Evolutionary conservation across 2,113 vertebrate genomes (phyloP).

Genomic region (Myanophis thanlyinensis): DNA sequence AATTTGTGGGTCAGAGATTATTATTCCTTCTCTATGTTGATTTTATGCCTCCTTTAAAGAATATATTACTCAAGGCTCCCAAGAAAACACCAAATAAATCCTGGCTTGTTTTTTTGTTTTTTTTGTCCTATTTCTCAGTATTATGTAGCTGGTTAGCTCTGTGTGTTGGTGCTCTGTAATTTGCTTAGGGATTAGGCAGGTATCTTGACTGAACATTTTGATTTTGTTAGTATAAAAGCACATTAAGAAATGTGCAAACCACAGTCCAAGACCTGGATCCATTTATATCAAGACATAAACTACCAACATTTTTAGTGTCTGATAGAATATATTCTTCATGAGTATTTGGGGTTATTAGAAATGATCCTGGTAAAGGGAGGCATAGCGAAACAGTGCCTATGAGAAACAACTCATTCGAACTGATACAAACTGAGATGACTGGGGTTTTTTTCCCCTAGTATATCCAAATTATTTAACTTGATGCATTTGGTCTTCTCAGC

Average conservation of each 20-base stretch:
- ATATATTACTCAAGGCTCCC: neutral
- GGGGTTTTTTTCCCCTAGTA: neutral
- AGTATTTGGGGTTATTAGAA: neutral
- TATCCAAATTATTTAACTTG: neutral
- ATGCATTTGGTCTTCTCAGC: neutral
- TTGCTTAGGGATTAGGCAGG: neutral
- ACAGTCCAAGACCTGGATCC: neutral
- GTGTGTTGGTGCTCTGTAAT: neutral
- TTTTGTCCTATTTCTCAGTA: neutral
- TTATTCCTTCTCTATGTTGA: neutral
- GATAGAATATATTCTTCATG: neutral
- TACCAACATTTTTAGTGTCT: neutral
- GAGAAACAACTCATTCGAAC: neutral
- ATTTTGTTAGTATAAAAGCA: neutral
- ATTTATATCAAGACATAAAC: neutral
- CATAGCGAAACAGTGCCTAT: neutral
- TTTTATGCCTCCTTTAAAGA: neutral
- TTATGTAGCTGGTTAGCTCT: neutral
- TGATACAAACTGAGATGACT: neutral
- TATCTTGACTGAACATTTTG: neutral
- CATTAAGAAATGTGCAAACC: neutral
- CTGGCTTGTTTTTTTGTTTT: neutral
- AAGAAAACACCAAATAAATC: neutral
- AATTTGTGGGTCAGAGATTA: neutral
- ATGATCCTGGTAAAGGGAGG: neutral